These are phyloP conservation scores for Fissipunctia ypsillon DNA, from an alignment of 2,888 invertebrate species.

Conservation along the genomic window DNA sequence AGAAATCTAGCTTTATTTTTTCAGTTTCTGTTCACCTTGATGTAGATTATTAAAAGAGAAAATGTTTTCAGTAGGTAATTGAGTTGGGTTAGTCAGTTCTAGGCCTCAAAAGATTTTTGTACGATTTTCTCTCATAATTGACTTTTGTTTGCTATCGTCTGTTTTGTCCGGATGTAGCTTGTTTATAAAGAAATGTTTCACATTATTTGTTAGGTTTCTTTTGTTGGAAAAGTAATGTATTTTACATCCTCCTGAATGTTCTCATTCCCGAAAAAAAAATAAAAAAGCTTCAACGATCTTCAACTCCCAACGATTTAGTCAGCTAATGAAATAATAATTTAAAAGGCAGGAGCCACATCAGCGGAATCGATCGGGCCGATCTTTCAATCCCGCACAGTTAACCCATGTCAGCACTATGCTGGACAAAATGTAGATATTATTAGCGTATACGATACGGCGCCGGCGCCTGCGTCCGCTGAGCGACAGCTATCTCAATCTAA, in stretches of 20 bases:
- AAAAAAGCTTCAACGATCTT: not conserved
- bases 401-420: constrained; percentile 62
- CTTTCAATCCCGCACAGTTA: constrained; percentile 8
- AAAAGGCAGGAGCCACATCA: not conserved
- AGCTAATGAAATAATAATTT: not conserved
- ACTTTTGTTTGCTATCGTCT: not conserved
- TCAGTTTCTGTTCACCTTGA: not conserved
- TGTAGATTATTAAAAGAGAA: constrained; percentile 32
- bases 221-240: not conserved
- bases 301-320: not conserved
- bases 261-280: not conserved
- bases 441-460: constrained; percentile 71
- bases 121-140: not conserved
- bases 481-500: constrained; percentile 62
- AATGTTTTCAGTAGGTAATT: constrained; percentile 28
- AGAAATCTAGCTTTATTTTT: constrained; percentile 20
- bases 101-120: not conserved
- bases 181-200: not conserved
- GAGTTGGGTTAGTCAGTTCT: not conserved
- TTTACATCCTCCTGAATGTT: too few species aligned
- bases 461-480: constrained; percentile 65
- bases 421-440: constrained; percentile 76
- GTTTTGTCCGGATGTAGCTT: not conserved
- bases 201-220: not conserved
- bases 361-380: not conserved